Evolutionary conservation across 2,888 invertebrate species (phyloP), one percentile per base, ranked within the genome.

Genomic region (Synergus laeviventris): DNA sequence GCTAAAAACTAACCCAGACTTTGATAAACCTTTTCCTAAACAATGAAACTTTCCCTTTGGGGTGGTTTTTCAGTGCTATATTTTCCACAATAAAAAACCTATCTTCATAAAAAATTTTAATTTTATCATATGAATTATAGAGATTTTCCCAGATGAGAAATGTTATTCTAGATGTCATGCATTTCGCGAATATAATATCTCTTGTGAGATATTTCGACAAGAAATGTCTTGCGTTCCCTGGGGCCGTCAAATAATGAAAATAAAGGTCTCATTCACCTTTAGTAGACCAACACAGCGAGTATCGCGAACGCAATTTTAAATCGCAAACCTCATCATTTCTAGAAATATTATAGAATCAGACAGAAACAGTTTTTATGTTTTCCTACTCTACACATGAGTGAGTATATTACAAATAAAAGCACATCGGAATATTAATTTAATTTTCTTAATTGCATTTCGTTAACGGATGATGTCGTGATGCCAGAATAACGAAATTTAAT

Each of bases 231-330:
- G 5, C 70, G n/a, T 24, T 70, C 70, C 70, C 31, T n/a, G 8
- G 24, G 70, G 70, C 49, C 21, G n/a, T 24, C 1, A 36, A 5
- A 24, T 36, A 45, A 70, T 70, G 31, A 45, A 70, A 70, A 49
- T 70, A 54, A 70, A 70, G 49, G 70, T 70, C 70, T 70, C 49
- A 49, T 70, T 45, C 45, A 49, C 49, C 42, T 66, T 66, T 45
- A 31, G n/a, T 8, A 36, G 3, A 36, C 11, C 31, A 16, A 70
- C 24, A 45, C 36, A 49, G 31, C 70, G 49, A 70, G 45, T 70
- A n/a, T 12, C 49, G 54, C 49, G 49, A 49, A 49, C 31, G 18
- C 31, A 64, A 42, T 42, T 64, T 64, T 16, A 21, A 64, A 64
- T 64, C 42, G 14, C 39, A 42, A 42, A 21, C 18, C 49, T 31